These are phyloP conservation scores for Bathynomus jamesi DNA, from an alignment of 1,140 invertebrate genomes.

Conservation along the genomic window DNA sequence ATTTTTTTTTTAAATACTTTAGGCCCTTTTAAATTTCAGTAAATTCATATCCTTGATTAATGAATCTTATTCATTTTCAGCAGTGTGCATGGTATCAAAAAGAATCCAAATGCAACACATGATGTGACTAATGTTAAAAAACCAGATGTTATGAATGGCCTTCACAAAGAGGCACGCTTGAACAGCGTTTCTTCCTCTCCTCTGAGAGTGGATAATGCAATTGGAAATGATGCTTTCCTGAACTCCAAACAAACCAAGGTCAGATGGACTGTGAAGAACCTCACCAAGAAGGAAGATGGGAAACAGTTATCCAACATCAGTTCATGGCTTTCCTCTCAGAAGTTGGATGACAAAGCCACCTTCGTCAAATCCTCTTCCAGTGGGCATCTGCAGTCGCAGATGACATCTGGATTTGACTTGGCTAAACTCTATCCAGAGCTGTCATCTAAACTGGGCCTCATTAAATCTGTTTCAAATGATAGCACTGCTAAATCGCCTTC, in stretches of 20 bases:
- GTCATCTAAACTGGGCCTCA: background rate
- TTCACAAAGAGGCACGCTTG: background rate
- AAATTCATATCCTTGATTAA: no score
- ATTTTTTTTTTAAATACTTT: background rate
- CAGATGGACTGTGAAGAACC: background rate
- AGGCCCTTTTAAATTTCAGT: background rate
- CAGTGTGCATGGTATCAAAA: background rate
- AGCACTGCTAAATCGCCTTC: background rate
- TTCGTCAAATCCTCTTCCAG: background rate
- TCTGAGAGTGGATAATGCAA: background rate
- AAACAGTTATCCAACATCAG: background rate
- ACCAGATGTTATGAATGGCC: background rate
- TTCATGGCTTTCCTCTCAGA: background rate
- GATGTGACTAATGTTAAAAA: background rate
- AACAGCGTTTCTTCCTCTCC: background rate
- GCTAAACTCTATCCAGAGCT: background rate
- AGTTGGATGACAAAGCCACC: background rate
- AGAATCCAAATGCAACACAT: background rate
- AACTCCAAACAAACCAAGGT: background rate
- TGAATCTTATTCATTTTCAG: background rate
- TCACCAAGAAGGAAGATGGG: background rate
- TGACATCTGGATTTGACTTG: background rate
- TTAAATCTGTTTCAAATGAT: background rate
- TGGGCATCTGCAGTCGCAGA: background rate
- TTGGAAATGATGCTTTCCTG: background rate